Evolutionary conservation across 1,140 invertebrate genomes (phyloP), one percentile per base, ranked within the genome.

Genomic region (Rhizoglyphus robini): DNA sequence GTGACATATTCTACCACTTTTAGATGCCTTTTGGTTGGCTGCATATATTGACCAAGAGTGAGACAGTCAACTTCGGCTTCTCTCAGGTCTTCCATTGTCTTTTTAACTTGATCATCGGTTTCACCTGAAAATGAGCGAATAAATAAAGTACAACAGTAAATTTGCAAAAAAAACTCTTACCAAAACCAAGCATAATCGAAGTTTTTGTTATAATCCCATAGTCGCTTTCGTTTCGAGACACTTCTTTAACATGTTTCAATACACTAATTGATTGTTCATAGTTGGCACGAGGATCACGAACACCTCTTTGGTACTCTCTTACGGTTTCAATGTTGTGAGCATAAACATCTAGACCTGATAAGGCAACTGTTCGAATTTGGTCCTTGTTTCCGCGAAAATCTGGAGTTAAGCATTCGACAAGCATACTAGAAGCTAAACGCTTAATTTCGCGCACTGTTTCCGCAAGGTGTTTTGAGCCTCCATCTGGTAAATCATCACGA

Each of bases 11-110:
- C 95, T 58, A 88, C 86, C 0, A 97, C 82, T 79, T 92, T 93
- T 4, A 98, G 78, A 79, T 99, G 96, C 58, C 85, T 81, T 74
- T 96, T 97, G 2, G 95, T 98, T 0, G 96, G 95, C 75, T 99
- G 96, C 93, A 99, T 99, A 75, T 99, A 99, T 75, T 99, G 96
- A 0, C 96, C 96, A 5, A 99, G 77, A 1, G 96, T 99, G 0
- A 99, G 71, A 75, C 93, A 96, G 74, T 98, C 94, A 0, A 99
- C 95, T 30, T 85, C 86, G 34, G 79, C 84, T 20, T 77, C 73
- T 66, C 84, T 79, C 3, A 96, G 76, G 79, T 95, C 90, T 78
- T 81, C 81, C 80, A 97, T 82, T 8, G 92, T 90, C 78, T 88
- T 83, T 72, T 86, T 79, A 8, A 98, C 79, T 81, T 97, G 84